A percentile compares a stretch with the other conserved stretches of the same genome.
Evolutionary conservation across 1,140 invertebrate species (phyloP).

Genomic region (Heliconius himera): DNA sequence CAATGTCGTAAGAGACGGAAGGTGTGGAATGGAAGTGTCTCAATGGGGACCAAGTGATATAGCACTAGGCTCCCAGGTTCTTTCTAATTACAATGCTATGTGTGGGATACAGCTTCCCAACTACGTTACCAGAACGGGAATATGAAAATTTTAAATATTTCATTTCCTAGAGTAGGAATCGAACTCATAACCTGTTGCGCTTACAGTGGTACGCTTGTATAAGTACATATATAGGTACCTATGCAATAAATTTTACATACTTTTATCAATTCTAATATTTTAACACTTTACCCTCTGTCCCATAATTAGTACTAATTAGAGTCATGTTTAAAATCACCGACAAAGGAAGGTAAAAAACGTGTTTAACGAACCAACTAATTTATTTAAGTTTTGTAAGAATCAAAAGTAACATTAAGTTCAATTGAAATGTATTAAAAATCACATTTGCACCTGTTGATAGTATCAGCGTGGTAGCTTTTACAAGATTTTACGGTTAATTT

Average conservation of each 20-base stretch:
- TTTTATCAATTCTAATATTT: not conserved
- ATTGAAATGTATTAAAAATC: conserved; percentile 28
- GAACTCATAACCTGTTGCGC: too few relatives aligned
- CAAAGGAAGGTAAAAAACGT: conserved; percentile 10
- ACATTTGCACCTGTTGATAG: conserved; percentile 33
- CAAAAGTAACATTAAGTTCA: conserved; percentile 27
- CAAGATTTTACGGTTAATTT: not conserved
- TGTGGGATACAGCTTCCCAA: too few relatives aligned
- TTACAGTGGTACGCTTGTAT: too few relatives aligned
- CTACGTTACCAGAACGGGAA: too few relatives aligned
- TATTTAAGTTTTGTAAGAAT: conserved; percentile 25
- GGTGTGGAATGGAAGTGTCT: too few relatives aligned
- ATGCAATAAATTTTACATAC: not conserved
- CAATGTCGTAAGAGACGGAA: too few relatives aligned
- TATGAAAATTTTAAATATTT: too few relatives aligned
- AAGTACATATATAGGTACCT: too few relatives aligned
- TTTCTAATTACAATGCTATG: too few relatives aligned
- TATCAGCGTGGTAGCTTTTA: conserved; percentile 9
- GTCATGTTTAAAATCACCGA: conserved; percentile 30
- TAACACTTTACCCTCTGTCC: not conserved
- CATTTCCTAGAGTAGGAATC: too few relatives aligned
- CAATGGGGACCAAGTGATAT: too few relatives aligned
- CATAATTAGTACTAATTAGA: conserved; percentile 36
- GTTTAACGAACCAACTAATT: conserved; percentile 29
- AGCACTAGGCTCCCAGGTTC: too few relatives aligned